Evolutionary conservation across 2,888 invertebrate genomes (phyloP), one percentile per base, ranked within the genome.

Genomic region (Dolichopus griseipennis): DNA sequence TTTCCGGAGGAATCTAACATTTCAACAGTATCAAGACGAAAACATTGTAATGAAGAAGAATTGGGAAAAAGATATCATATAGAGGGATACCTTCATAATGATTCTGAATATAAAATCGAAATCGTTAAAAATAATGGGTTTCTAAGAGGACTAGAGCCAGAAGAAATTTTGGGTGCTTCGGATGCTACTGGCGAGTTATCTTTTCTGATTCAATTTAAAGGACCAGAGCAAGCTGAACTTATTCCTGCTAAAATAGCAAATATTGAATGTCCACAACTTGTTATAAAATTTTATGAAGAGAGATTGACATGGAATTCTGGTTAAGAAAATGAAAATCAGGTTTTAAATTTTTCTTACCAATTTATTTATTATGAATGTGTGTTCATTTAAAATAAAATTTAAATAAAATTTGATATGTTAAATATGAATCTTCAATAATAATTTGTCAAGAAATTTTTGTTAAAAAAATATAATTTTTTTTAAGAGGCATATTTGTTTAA

Each of bases 231-330:
- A 78, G 96, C 97, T 0, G 97, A 97, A 79, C 83, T 97, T 68
- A 95, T 97, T 5, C 93, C 94, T 0, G 94, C 97, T 0, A 87
- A 91, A 72, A 87, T 93, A 69, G 97, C 97, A 5, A 96, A 97
- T 76, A 83, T 90, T 0, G 90, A 91, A 76, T 97, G 96, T 76
- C 97, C 97, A 0, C 96, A 96, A 80, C 90, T 96, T 72, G 97
- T 97, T 12, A 97, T 97, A 67, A 89, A 91, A 67, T 97, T 97
- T 81, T 97, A 97, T 77, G 97, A 97, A 79, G 96, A 97, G 78
- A 85, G 97, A 73, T 86, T 97, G 33, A 95, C 95, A 65, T 97
- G 97, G 97, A 95, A 96, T 78, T 89, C 90, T 66, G 92, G 93
- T 37, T 84, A 84, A 66, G 81, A 81, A 67, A 79, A 80, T 61